Evolutionary conservation across 2,888 invertebrate genomes (phyloP).

Genomic region (Lumbricus terrestris): DNA sequence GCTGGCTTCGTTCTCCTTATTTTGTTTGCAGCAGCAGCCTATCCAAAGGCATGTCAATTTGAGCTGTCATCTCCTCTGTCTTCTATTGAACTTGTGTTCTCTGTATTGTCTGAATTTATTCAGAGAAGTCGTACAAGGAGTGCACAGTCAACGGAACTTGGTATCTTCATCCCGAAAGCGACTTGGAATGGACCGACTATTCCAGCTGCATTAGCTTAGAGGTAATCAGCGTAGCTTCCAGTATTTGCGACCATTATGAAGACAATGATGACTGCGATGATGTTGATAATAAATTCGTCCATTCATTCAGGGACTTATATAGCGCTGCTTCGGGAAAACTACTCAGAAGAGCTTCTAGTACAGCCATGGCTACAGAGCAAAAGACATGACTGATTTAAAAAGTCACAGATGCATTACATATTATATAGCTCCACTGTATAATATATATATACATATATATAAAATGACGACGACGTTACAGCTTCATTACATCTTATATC

Average conservation of each 20-base stretch:
- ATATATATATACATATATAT: too few species aligned
- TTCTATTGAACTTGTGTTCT: not conserved
- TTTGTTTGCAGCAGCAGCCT: too few species aligned
- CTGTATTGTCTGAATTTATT: not conserved
- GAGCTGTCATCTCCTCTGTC: not conserved
- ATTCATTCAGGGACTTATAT: too few species aligned
- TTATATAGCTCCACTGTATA: too few species aligned
- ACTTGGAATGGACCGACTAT: constrained; percentile 55
- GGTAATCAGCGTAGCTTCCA: not conserved
- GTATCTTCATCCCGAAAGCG: constrained; percentile 35
- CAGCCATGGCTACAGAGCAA: too few species aligned
- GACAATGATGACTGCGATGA: not conserved
- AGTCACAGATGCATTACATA: too few species aligned
- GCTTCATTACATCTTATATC: not conserved
- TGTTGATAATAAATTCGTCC: too few species aligned
- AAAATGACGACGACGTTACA: not conserved
- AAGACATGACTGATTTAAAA: too few species aligned
- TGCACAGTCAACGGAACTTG: constrained; percentile 45
- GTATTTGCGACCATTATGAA: not conserved
- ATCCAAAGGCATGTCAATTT: too few species aligned
- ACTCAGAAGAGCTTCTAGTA: too few species aligned
- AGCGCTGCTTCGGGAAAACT: too few species aligned
- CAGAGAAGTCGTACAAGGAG: constrained; percentile 45
- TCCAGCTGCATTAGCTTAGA: constrained; percentile 41
- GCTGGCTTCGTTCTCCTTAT: too few species aligned